Conservation (phyloP, 2,113 vertebrate genomes). For the Vicugna pacos region DNA sequence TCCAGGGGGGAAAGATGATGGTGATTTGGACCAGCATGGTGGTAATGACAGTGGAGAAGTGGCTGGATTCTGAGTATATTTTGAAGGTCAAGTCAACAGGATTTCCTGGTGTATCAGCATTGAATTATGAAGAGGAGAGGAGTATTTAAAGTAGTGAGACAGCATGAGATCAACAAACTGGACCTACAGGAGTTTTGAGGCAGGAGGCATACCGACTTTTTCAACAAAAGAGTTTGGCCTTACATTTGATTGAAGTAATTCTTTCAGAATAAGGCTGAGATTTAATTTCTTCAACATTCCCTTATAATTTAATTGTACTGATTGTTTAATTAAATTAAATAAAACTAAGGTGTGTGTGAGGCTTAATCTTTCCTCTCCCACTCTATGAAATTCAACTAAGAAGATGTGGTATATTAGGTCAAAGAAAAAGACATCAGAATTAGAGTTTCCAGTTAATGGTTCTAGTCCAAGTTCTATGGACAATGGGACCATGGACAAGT, state of each 20-base stretch:
- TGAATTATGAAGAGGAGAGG: neutral
- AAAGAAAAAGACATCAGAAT: neutral
- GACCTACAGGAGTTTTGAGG: neutral
- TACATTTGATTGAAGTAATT: neutral
- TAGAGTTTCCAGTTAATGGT: neutral
- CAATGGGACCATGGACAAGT: neutral
- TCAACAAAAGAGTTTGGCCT: neutral
- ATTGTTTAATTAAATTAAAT: constrained; percentile 14
- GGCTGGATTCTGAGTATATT: neutral
- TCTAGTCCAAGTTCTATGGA: neutral
- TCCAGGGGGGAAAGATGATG: neutral
- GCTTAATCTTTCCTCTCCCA: neutral
- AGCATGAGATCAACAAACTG: neutral
- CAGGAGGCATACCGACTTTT: neutral
- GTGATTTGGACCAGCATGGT: neutral
- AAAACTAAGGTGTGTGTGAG: neutral
- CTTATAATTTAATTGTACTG: neutral
- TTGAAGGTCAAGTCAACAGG: neutral
- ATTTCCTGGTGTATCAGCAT: neutral
- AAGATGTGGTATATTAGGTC: neutral
- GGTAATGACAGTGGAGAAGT: neutral
- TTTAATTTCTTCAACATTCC: neutral
- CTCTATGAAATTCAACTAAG: neutral
- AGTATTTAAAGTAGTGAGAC: neutral
- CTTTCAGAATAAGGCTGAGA: neutral